phyloP scores from a whole-genome alignment of 2,797 vertebrate species.

The Semotilus atromaculatus region DNA sequence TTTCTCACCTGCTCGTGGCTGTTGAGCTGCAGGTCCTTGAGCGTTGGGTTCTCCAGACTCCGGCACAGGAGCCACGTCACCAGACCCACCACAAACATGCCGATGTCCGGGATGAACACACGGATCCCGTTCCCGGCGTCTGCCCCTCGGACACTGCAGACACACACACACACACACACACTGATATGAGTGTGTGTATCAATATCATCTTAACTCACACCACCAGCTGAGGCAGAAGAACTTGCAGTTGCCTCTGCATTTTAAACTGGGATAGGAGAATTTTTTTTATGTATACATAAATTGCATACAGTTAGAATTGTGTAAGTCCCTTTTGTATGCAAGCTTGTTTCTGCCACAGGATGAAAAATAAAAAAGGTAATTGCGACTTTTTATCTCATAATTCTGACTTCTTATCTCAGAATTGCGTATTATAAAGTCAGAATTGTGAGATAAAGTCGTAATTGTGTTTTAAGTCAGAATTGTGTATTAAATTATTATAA shows the following conservation, averaged over 20 bases:
- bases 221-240: neutral
- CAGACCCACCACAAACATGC: conserved; percentile 86
- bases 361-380: too few species aligned
- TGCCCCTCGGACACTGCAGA: conserved; percentile 81
- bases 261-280: conserved; percentile 7
- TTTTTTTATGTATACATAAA: neutral
- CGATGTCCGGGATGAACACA: conserved; percentile 86
- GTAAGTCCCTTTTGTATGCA: too few species aligned
- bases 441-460: too few species aligned
- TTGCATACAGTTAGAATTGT: neutral
- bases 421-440: too few species aligned
- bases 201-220: neutral
- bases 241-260: neutral
- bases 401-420: too few species aligned
- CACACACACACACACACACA: neutral
- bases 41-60: conserved; percentile 78
- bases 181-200: too few species aligned
- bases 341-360: too few species aligned
- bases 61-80: conserved; percentile 85
- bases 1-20: neutral
- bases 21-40: conserved; percentile 79
- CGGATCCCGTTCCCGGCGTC: conserved; percentile 87
- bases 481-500: too few species aligned
- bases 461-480: too few species aligned
- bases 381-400: too few species aligned